Evolutionary conservation across 2,113 vertebrate species (phyloP).

Genomic region (Siniperca chuatsi): DNA sequence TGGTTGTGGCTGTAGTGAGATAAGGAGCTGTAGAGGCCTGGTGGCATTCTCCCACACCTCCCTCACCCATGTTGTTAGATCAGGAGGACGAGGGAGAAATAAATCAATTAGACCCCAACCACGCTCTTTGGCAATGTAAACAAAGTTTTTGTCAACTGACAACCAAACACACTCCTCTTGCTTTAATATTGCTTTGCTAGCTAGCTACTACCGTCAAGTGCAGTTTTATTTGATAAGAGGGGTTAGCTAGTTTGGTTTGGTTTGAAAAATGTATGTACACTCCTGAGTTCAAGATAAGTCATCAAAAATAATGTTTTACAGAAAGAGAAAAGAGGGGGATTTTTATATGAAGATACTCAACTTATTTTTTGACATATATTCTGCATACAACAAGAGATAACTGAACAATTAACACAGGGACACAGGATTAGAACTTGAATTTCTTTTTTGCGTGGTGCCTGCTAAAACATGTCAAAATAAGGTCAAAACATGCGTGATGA

Average conservation of each 20-base stretch:
- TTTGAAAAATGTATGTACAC: not conserved
- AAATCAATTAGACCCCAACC: not conserved
- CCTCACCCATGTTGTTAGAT: not conserved
- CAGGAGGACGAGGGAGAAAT: not conserved
- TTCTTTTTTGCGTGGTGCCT: not conserved
- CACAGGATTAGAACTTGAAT: not conserved
- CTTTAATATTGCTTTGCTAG: not conserved
- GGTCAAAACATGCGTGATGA: not conserved
- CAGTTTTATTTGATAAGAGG: not conserved
- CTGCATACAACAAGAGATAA: not conserved
- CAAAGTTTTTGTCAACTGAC: not conserved
- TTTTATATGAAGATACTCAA: not conserved
- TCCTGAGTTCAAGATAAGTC: not conserved
- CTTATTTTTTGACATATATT: not conserved
- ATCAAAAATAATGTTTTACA: not conserved
- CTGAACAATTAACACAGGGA: not conserved
- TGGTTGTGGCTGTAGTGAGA: not conserved
- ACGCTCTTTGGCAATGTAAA: not conserved
- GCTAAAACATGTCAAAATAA: not conserved
- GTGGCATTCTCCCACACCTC: not conserved
- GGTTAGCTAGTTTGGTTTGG: not conserved
- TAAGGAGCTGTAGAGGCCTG: not conserved
- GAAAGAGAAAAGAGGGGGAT: not conserved
- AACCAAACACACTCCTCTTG: not conserved
- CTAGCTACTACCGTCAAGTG: not conserved